Percentiles rank a stretch among this genome's conserved stretches.
Evolutionary conservation across 2,888 invertebrate genomes (phyloP).

Genomic region (Ditylenchus weischeri): DNA sequence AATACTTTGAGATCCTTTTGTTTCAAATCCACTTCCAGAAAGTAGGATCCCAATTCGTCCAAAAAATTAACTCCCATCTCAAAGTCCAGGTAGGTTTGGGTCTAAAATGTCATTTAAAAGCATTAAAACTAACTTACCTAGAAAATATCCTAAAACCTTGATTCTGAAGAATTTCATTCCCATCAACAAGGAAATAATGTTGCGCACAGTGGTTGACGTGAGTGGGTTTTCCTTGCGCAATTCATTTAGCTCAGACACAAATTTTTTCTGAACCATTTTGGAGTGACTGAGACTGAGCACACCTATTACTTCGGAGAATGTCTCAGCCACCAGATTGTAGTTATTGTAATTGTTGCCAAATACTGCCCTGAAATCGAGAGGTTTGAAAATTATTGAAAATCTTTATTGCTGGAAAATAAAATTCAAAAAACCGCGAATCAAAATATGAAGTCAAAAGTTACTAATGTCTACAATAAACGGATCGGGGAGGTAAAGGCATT

Average conservation of each 20-base stretch:
- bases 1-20: slow-evolving; percentile 76
- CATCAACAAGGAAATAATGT: slow-evolving; percentile 93
- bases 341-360: slow-evolving; percentile 90
- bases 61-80: slow-evolving; percentile 97
- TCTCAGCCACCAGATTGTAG: slow-evolving; percentile 88
- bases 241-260: slow-evolving; percentile 73
- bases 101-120: slow-evolving; percentile 63
- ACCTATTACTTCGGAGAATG: slow-evolving; percentile 81
- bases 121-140: slow-evolving; percentile 18
- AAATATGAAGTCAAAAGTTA: too few relatives aligned
- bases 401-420: too few relatives aligned
- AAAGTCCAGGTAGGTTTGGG: slow-evolving; percentile 99
- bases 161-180: slow-evolving; percentile 97
- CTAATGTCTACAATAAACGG: too few relatives aligned
- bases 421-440: too few relatives aligned
- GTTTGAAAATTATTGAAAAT: too few relatives aligned
- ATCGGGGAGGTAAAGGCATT: too few relatives aligned
- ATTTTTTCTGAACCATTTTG: slow-evolving; percentile 47
- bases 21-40: slow-evolving; percentile 76
- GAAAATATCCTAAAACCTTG: slow-evolving; percentile 63
- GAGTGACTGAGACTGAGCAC: slow-evolving; percentile 53
- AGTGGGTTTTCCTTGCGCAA: slow-evolving; percentile 73
- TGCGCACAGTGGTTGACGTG: slow-evolving; percentile 73
- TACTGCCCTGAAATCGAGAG: slow-evolving; percentile 69
- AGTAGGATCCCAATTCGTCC: slow-evolving; percentile 96